These are phyloP conservation scores for Camponotus pennsylvanicus DNA, from an alignment of 1,140 invertebrate species.

Conservation along the genomic window DNA sequence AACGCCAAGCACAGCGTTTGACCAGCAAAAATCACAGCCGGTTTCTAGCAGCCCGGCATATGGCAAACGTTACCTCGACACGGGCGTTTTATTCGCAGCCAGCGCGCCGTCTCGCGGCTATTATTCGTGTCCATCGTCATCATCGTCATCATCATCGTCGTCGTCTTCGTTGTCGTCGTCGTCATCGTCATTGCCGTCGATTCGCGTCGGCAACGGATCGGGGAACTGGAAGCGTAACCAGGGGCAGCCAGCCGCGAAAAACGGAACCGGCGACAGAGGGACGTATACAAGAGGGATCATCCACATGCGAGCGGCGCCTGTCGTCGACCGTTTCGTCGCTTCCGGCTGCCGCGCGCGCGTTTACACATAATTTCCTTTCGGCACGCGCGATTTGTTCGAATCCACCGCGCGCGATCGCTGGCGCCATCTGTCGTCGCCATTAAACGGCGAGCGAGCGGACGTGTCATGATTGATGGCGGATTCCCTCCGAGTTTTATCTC, in stretches of 20 bases:
- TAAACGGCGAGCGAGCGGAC: constrained; percentile 6
- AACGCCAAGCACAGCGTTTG: constrained; percentile 1
- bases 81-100: constrained; percentile 56
- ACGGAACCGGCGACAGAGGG: constrained; percentile 33
- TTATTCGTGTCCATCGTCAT: constrained; percentile 26
- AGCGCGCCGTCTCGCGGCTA: constrained; percentile 59
- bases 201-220: background rate
- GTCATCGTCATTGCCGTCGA: constrained; percentile 11
- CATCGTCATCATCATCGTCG: background rate
- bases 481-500: no score
- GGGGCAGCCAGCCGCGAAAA: background rate
- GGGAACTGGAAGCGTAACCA: background rate
- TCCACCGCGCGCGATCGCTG: background rate
- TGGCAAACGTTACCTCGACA: constrained; percentile 79
- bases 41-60: constrained; percentile 74
- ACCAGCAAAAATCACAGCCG: constrained; percentile 74
- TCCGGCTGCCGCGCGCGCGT: constrained; percentile 30
- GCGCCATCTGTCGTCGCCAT: constrained; percentile 39
- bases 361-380: constrained; percentile 29
- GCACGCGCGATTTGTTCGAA: background rate
- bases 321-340: constrained; percentile 2
- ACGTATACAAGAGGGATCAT: background rate
- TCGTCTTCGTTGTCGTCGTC: background rate
- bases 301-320: background rate
- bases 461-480: constrained; percentile 9